Percentiles rank a stretch among this genome's conserved stretches.
These are phyloP conservation scores for Matsumurasca onukii DNA, from an alignment of 1,140 invertebrate genomes.

Conservation along the genomic window DNA sequence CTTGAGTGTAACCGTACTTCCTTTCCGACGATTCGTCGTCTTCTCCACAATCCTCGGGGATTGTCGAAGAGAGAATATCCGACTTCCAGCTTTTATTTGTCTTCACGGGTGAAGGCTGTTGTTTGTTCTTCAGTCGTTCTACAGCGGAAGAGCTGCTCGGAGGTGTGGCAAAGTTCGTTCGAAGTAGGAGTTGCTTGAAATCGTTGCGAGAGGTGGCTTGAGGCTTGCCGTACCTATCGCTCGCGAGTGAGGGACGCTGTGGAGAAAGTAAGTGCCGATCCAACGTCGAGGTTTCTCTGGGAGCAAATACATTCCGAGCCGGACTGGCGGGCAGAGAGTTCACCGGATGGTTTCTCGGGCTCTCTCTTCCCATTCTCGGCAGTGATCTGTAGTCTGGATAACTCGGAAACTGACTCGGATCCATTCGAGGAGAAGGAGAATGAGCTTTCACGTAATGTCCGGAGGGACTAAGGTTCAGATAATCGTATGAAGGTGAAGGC, in stretches of 20 bases:
- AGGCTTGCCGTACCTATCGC: constrained; percentile 32
- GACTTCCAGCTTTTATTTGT: constrained; percentile 66
- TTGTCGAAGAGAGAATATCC: constrained; percentile 80
- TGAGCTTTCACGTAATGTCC: constrained; percentile 16
- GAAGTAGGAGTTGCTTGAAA: constrained; percentile 77
- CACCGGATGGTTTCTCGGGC: background rate
- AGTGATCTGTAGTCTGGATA: constrained; percentile 21
- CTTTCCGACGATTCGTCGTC: constrained; percentile 52
- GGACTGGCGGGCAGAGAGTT: constrained; percentile 1
- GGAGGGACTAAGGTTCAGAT: constrained; percentile 16
- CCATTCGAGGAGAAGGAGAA: constrained; percentile 21
- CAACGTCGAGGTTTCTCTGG: constrained; percentile 17
- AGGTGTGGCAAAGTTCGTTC: constrained; percentile 44
- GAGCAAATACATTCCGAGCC: background rate
- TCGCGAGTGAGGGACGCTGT: constrained; percentile 27
- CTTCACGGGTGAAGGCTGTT: constrained; percentile 52
- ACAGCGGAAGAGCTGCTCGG: constrained; percentile 65
- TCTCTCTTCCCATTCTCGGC: background rate
- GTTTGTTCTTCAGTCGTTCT: constrained; percentile 60
- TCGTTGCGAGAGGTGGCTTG: constrained; percentile 53
- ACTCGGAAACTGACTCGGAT: constrained; percentile 9
- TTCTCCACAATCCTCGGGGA: constrained; percentile 77
- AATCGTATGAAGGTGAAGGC: constrained; percentile 11
- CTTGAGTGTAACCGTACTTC: background rate
- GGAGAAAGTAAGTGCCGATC: constrained; percentile 5